A percentile compares a stretch with the other conserved stretches of the same genome.
phyloP scores from a whole-genome alignment of 1,140 invertebrate species.

The Eurosta solidaginis region DNA sequence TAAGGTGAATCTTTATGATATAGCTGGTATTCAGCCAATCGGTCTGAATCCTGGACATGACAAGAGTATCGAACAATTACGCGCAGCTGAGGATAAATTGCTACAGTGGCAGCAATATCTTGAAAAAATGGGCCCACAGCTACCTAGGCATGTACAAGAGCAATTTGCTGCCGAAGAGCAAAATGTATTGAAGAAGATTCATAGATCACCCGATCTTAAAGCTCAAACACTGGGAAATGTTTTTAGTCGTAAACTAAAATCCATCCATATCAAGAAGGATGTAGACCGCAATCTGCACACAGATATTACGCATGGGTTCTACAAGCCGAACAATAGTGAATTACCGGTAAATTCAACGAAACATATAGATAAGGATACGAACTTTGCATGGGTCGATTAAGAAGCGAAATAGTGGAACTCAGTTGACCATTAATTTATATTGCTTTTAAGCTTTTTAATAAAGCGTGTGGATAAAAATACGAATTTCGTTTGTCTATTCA shows the following conservation, averaged over 20 bases:
- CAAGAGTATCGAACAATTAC: conserved; percentile 61
- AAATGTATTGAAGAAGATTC: conserved; percentile 39
- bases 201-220: conserved; percentile 33
- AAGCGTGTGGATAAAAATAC: too few relatives aligned
- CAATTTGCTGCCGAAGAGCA: conserved; percentile 28
- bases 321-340: conserved; percentile 47
- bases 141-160: conserved; percentile 19
- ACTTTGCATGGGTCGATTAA: conserved; percentile 56
- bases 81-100: conserved; percentile 52
- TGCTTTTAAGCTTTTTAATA: too few relatives aligned
- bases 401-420: not conserved
- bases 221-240: conserved; percentile 37
- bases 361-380: conserved; percentile 46
- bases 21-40: conserved; percentile 61
- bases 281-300: conserved; percentile 9
- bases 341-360: conserved; percentile 33
- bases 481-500: too few relatives aligned
- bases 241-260: conserved; percentile 42
- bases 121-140: conserved; percentile 42
- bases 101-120: conserved; percentile 54
- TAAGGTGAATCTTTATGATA: conserved; percentile 59
- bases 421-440: too few relatives aligned
- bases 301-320: conserved; percentile 38
- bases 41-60: conserved; percentile 66
- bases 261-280: conserved; percentile 36